Evolutionary conservation across 1,140 invertebrate species (phyloP), one percentile per base, ranked within the genome.

Genomic region (Drosophila takahashii): DNA sequence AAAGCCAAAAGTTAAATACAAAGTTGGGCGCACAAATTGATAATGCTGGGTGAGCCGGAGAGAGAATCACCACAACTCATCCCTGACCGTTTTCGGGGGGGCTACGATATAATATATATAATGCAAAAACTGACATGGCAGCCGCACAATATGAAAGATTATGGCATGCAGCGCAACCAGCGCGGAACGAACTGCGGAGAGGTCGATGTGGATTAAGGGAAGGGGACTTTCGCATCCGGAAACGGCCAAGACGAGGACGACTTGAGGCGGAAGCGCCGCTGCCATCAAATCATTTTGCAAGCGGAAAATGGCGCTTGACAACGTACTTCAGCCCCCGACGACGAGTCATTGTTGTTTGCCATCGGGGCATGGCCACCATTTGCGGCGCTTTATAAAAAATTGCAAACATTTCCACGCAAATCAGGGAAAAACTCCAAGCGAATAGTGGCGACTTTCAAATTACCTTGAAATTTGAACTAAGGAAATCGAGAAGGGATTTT

Each of bases 221-320:
- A 22, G 22, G n/a, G 27, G 22, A 11, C 9, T n/a, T 32, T 8
- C 29, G 29, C 29, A 32, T 32, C 29, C 29, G 29, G 64, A 69
- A 54, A 44, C 37, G 54, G 53, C 32, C 48, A 64, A 44, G 71
- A 57, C 45, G 47, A 51, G 62, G 52, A 59, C 51, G 72, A 83
- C 66, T 83, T 73, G 41, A 50, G 75, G 67, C 74, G 87, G 87
- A 90, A 84, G 66, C 70, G 77, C 77, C 62, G 87, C 71, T 81
- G 87, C 67, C 83, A 90, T 87, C 87, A 90, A 90, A 90, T 90
- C 83, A 90, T 84, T 90, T 90, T 84, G 80, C 84, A 74, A 84
- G 85, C 84, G 84, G 84, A 87, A 89, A 84, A 79, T 71, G 76
- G 67, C 79, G 80, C 80, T 89, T 77, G 75, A 78, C 65, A 71